phyloP scores from a whole-genome alignment of 2,888 invertebrate species.

The Teleogryllus oceanicus region DNA sequence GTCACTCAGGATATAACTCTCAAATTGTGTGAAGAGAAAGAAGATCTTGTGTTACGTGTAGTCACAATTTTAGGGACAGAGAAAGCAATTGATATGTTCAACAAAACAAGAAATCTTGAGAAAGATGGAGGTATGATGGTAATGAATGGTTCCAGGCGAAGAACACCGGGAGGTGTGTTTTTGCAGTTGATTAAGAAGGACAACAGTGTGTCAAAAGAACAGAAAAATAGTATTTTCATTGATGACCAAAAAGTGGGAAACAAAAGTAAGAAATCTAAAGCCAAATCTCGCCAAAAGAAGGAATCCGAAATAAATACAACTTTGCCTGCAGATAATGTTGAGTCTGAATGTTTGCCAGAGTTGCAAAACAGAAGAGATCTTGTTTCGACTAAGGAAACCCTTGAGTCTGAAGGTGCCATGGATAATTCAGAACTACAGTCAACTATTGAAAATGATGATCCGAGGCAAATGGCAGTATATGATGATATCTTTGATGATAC shows the following conservation, averaged over 20 bases:
- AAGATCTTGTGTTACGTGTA: constrained; percentile 64
- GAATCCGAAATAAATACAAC: too few relatives aligned
- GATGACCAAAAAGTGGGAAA: too few relatives aligned
- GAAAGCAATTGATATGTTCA: constrained; percentile 69
- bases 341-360: constrained; percentile 49
- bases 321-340: too few relatives aligned
- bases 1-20: constrained; percentile 69
- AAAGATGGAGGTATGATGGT: constrained; percentile 82
- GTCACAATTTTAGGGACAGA: constrained; percentile 68
- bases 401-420: too few relatives aligned
- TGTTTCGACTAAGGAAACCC: too few relatives aligned
- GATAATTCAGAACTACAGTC: not conserved
- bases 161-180: constrained; percentile 85
- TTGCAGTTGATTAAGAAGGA: constrained; percentile 75
- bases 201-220: constrained; percentile 61
- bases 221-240: constrained; percentile 46
- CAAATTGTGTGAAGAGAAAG: constrained; percentile 71
- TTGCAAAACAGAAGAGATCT: too few relatives aligned
- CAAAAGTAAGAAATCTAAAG: too few relatives aligned
- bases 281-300: too few relatives aligned
- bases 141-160: constrained; percentile 71
- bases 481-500: constrained; percentile 44
- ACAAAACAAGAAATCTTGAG: constrained; percentile 76
- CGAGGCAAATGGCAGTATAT: constrained; percentile 22
- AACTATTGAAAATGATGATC: not conserved